phyloP scores from a whole-genome alignment of 2,888 invertebrate species.

The Heliconius sara region DNA sequence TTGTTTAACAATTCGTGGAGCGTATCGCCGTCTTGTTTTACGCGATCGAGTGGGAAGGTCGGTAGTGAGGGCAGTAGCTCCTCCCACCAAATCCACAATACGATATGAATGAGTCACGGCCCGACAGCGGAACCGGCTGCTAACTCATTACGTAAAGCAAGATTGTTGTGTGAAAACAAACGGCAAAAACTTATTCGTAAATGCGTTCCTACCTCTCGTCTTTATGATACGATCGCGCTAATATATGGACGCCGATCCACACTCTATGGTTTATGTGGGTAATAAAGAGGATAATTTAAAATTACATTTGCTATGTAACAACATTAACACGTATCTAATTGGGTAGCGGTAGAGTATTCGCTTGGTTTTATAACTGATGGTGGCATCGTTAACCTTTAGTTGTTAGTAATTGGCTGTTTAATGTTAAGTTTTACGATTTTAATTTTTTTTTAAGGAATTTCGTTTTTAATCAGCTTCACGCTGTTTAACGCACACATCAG shows the following conservation, averaged over 20 bases:
- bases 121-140: conserved; percentile 68
- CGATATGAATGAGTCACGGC: conserved; percentile 75
- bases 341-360: conserved; percentile 47
- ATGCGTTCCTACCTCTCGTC: conserved; percentile 67
- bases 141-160: conserved; percentile 76
- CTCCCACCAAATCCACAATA: conserved; percentile 82
- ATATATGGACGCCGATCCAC: conserved; percentile 72
- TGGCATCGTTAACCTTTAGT: conserved; percentile 38
- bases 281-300: conserved; percentile 78
- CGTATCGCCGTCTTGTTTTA: conserved; percentile 74
- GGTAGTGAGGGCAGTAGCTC: conserved; percentile 67
- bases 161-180: conserved; percentile 80
- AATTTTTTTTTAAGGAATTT: neutral
- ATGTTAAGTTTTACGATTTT: neutral
- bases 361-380: conserved; percentile 34
- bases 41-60: conserved; percentile 75
- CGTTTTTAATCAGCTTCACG: neutral
- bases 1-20: conserved; percentile 61
- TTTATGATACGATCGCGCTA: conserved; percentile 73
- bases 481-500: too few relatives aligned
- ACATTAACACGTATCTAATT: conserved; percentile 63
- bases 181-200: conserved; percentile 64
- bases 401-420: conserved; percentile 23
- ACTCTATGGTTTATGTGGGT: conserved; percentile 66
- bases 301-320: conserved; percentile 73